Evolutionary conservation across 2,113 vertebrate genomes (phyloP), one percentile per base, ranked within the genome.

Genomic region (Scytalopus superciliaris): DNA sequence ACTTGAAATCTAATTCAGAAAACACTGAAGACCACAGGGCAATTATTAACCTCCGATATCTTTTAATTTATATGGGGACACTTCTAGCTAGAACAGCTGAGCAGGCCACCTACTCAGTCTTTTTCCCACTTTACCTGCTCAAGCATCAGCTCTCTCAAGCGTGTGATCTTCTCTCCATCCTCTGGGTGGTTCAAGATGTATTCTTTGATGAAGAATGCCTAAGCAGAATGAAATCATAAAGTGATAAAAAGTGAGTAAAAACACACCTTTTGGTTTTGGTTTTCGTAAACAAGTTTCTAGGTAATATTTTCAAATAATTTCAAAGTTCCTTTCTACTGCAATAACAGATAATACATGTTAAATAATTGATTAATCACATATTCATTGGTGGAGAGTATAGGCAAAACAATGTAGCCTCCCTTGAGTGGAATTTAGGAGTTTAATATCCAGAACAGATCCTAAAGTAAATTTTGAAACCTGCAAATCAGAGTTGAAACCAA

Each of bases 151-250:
- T 99, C 99, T 94, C 99, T 98, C 82, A 99, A 98, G 30, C 99
- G 98, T 42, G 98, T 97, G 42, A 99, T 99, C 97, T 99, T 99
- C 89, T 99, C 99, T 42, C 99, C 99, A n/a, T 99, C 99, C 95
- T 99, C 99, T 10, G 99, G 99, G 95, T 99, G 99, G 97, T 98
- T 99, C 97, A 99, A 97, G 69, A 99, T 78, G 37, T 99, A 99
- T 85, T 99, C 99, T 98, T 99, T 99, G 88, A 99, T 97, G 92
- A 99, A 99, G 97, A 99, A 99, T 47, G 99, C 99, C 99, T 99
- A 96, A 27, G 63, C 39, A 85, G 49, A 97, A 94, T 24, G 52
- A 59, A 84, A 84, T 33, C 30, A 79, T 21, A 59, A 90, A 70
- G 53, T 67, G 78, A 87, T 23, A 76, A 9, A 27, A 70, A 90